These are phyloP conservation scores for Chinchilla lanigera DNA, from an alignment of 2,113 vertebrate genomes.

Conservation along the genomic window DNA sequence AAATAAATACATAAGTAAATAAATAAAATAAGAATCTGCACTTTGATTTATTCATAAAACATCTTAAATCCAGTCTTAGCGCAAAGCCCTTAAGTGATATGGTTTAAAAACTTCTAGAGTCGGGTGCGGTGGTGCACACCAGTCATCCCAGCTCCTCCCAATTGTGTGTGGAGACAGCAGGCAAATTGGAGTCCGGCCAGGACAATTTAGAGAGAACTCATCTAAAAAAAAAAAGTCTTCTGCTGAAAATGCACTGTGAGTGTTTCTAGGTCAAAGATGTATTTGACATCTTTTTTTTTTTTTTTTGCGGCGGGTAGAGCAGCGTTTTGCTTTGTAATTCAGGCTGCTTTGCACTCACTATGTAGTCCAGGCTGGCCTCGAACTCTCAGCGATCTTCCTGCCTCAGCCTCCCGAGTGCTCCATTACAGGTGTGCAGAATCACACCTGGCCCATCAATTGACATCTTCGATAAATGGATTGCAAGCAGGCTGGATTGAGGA, in stretches of 20 bases:
- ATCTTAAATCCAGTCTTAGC: not conserved
- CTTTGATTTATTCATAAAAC: not conserved
- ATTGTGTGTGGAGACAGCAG: not conserved
- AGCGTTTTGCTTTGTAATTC: too few species aligned
- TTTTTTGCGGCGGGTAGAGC: too few species aligned
- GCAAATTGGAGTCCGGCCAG: not conserved
- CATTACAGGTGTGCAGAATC: not conserved
- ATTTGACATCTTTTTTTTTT: too few species aligned
- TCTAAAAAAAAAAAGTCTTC: not conserved
- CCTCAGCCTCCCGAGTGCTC: not conserved
- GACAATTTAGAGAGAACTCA: not conserved
- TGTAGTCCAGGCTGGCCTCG: not conserved
- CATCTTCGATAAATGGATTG: not conserved
- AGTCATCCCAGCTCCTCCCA: not conserved
- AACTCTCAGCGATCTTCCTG: not conserved
- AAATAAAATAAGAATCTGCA: too few species aligned
- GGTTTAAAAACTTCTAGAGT: not conserved
- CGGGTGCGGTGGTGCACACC: not conserved
- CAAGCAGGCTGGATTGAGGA: not conserved
- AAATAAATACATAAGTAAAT: too few species aligned
- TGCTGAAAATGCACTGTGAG: not conserved
- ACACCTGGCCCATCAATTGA: not conserved
- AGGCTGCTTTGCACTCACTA: not conserved
- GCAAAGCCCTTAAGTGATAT: not conserved
- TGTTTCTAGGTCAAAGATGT: not conserved